Conservation (phyloP, 2,113 vertebrate genomes). For the Noturus placidus region DNA sequence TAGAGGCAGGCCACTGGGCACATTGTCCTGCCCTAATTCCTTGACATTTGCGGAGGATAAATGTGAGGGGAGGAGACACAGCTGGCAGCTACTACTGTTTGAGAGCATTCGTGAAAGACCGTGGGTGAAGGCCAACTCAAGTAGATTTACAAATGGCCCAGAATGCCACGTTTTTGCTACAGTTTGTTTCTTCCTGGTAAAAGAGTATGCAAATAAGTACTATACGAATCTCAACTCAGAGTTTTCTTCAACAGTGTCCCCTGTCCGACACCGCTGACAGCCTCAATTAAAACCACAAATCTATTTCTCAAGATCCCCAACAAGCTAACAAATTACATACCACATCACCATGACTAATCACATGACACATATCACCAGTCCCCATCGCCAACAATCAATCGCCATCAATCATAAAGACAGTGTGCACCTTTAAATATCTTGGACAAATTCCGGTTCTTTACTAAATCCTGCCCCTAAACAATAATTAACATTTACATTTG, state of each 20-base stretch:
- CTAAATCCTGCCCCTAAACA: neutral
- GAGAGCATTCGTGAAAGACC: conserved; percentile 25
- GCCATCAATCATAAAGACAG: neutral
- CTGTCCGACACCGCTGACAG: neutral
- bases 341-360: neutral
- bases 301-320: neutral
- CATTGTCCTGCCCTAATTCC: conserved; percentile 51
- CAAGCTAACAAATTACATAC: neutral
- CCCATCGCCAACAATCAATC: neutral
- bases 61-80: conserved; percentile 21
- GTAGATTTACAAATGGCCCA: neutral
- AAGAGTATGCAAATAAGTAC: neutral
- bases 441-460: neutral
- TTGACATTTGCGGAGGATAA: conserved; percentile 52
- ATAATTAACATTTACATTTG: neutral
- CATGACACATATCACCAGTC: neutral
- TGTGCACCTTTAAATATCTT: neutral
- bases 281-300: neutral
- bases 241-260: neutral
- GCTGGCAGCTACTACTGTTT: conserved; percentile 39
- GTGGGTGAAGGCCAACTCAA: conserved; percentile 6
- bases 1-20: conserved; percentile 26
- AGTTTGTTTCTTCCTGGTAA: neutral
- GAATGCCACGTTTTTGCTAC: neutral
- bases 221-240: neutral